Evolutionary conservation across 2,113 vertebrate species (phyloP), one percentile per base, ranked within the genome.

Genomic region (Capra hircus): DNA sequence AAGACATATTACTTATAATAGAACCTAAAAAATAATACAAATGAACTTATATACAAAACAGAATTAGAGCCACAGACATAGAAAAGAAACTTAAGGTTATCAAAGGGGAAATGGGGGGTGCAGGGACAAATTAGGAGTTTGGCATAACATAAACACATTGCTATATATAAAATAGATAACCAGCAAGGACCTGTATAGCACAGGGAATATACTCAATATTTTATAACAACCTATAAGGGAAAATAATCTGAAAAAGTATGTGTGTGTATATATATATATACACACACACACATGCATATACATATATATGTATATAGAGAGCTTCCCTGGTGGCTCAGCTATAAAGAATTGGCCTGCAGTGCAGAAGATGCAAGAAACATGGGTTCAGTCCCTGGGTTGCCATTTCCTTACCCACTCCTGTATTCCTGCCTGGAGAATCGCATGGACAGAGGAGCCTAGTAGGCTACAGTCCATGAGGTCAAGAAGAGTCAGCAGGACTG

Each of bases 211-310:
- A 48, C 25, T 78, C 74, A 78, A 16, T 48, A 78, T 48, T 78
- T 78, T 48, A 3, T 45, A 45, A 45, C 28, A 78, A 45, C 25
- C 40, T 78, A 5, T 78, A 45, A 48, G 15, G 74, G 25, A 78
- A 78, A 48, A 48, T 28, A 78, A 78, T 16, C 25, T 78, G 40
- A 28, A 45, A 45, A 45, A 15, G 14, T 27, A 36, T 36, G 36
- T 36, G 14, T 27, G 40, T 40, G 40, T 5, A 43, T 5, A 16
- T 33, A 62, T 15, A 16, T 30, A 16, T 33, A 7, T 7, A 17
- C 3, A 33, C 2, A n/a, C 1, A 9, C 7, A 64, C 6, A 62
- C 6, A 48, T 48, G 2, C 14, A 64, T 2, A 67, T 2, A 67
- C 7, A n/a, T 17, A n/a, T n/a, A n/a, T 36, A 67, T n/a, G 2